Evolutionary conservation across 2,888 invertebrate species (phyloP).

Genomic region (Nipponacmea schrenckii): DNA sequence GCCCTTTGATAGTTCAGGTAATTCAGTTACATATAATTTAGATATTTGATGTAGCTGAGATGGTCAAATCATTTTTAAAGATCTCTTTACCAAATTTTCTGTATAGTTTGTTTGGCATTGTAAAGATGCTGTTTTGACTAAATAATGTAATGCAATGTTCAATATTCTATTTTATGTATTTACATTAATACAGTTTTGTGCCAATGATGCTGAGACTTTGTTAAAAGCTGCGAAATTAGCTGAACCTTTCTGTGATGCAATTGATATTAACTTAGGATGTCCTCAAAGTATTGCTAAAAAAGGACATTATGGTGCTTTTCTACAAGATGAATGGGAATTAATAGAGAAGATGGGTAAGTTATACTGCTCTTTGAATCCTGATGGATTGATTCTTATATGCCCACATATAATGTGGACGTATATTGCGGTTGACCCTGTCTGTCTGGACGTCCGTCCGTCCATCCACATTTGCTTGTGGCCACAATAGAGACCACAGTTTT

Average conservation of each 20-base stretch:
- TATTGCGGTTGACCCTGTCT: no score
- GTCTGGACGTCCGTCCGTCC: no score
- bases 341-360: slow-evolving; percentile 81
- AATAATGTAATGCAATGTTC: no score
- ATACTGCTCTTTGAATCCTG: background rate
- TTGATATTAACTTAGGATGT: slow-evolving; percentile 97
- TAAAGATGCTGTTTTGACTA: no score
- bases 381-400: no score
- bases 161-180: background rate
- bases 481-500: no score
- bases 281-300: slow-evolving; percentile 97
- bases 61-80: background rate
- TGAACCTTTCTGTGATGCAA: slow-evolving; percentile 88
- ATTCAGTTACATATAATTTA: background rate
- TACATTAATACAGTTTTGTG: slow-evolving; percentile 90
- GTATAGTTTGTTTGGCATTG: background rate
- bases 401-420: no score
- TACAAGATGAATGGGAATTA: slow-evolving; percentile 95
- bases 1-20: slow-evolving; percentile 95
- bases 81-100: background rate
- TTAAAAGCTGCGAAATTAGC: slow-evolving; percentile 88
- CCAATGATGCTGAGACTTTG: slow-evolving; percentile 89
- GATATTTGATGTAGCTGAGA: background rate
- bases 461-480: no score
- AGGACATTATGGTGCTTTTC: slow-evolving; percentile 94